Evolutionary conservation across 2,797 vertebrate genomes (phyloP).

Genomic region (Rhinichthys osculus): DNA sequence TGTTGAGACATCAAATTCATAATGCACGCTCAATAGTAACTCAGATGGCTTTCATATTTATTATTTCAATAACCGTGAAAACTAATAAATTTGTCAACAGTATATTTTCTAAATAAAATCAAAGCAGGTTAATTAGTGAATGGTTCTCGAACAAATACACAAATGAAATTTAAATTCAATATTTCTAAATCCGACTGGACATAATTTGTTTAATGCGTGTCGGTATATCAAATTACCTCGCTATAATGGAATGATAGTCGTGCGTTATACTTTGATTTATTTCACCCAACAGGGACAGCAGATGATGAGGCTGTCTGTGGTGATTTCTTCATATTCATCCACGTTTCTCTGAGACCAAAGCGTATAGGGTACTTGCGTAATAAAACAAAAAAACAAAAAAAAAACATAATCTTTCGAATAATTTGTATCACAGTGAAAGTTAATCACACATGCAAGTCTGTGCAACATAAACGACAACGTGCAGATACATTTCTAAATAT

Average conservation of each 20-base stretch:
- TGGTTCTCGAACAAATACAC: slow-evolving; percentile 81
- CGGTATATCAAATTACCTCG: slow-evolving; percentile 80
- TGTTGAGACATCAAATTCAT: slow-evolving; percentile 78
- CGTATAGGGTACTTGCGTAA: not conserved
- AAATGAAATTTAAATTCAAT: slow-evolving; percentile 91
- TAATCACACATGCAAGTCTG: not conserved
- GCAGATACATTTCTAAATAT: not conserved
- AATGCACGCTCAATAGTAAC: slow-evolving; percentile 72
- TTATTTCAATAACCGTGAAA: slow-evolving; percentile 82
- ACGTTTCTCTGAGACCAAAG: slow-evolving; percentile 57
- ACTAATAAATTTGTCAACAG: slow-evolving; percentile 87
- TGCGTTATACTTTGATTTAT: slow-evolving; percentile 88
- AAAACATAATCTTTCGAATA: no score
- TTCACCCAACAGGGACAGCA: slow-evolving; percentile 80
- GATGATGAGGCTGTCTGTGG: slow-evolving; percentile 79
- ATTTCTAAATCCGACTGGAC: slow-evolving; percentile 80
- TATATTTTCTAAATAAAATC: slow-evolving; percentile 83
- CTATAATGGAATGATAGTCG: slow-evolving; percentile 86
- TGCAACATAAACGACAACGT: not conserved
- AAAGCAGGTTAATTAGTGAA: slow-evolving; percentile 84
- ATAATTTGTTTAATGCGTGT: slow-evolving; percentile 88
- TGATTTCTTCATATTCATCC: slow-evolving; percentile 62
- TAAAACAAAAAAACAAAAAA: no score
- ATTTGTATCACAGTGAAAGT: not conserved
- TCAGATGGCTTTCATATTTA: slow-evolving; percentile 75